Base-by-base conservation (phyloP, 2,113 vertebrate species). In the Camelus bactrianus region DNA sequence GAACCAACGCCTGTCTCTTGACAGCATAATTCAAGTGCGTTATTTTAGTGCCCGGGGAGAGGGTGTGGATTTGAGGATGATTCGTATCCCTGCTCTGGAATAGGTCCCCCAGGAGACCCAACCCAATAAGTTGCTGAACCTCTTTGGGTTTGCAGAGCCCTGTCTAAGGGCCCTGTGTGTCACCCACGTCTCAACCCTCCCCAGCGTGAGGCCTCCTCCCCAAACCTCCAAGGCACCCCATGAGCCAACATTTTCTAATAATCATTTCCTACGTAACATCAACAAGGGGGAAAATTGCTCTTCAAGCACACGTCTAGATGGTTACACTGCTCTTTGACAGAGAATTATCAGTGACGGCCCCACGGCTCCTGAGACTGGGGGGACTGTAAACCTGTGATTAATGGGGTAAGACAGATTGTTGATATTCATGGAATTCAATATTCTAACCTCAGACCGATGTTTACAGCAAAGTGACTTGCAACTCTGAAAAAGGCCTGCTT, bases 381-480 rank as follows among this genome's bases (percentile, higher is more conserved):
- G 50, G 87, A 88, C 14, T 77, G 92, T 15, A 90, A 81, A 46
- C n/a, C 73, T 75, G 88, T 97, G 96, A 97, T 96, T 94, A 96
- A 98, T 92, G 80, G 88, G 92, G 16, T 93, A 96, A 87, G 97
- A 97, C 96, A 97, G 95, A 97, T 95, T 96, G 97, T 96, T 98
- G 96, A 97, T 97, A 88, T 95, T 96, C 95, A 12, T 32, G 97
- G 96, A 98, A 98, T 94, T 97, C 88, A 91, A 96, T 97, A 91
- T 91, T 91, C 97, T 97, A 95, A 95, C 91, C 97, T 95, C 97
- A 94, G 96, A 72, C 88, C 92, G 80, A 19, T 97, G 92, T 97
- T 96, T 97, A 95, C 50, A 88, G 95, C 96, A 94, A 79, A 73
- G 4, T 14, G 91, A 76, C 92, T 94, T 50, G 38, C 73, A 64